phyloP scores from a whole-genome alignment of 2,797 vertebrate genomes.

The Sebastes cheni region DNA sequence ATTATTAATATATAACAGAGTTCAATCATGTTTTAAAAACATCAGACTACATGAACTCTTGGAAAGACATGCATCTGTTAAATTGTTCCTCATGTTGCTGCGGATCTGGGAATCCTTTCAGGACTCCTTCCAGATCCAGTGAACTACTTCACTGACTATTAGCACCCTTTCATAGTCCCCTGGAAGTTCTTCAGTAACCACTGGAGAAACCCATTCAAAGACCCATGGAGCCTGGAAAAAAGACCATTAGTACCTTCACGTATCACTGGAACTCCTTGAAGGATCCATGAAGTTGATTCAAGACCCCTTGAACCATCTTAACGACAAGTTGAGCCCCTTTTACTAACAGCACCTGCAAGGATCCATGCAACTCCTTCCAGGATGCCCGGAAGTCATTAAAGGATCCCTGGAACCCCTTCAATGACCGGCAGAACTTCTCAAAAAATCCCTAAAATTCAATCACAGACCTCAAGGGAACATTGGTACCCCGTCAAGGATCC shows the following conservation, averaged over 20 bases:
- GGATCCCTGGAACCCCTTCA: background rate
- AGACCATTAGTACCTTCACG: background rate
- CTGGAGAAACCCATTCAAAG: background rate
- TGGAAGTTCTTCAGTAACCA: background rate
- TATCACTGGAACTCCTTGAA: background rate
- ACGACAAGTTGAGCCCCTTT: background rate
- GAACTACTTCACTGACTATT: background rate
- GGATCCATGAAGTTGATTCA: background rate
- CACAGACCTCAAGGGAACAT: background rate
- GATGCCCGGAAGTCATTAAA: background rate
- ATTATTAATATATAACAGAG: background rate
- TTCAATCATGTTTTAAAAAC: background rate
- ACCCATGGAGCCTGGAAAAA: background rate
- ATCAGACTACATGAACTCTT: background rate
- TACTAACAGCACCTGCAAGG: background rate
- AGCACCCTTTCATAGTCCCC: background rate
- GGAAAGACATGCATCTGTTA: background rate
- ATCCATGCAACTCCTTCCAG: background rate
- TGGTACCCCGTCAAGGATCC: no score
- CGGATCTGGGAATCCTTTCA: background rate
- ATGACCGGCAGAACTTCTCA: background rate
- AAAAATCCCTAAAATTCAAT: background rate
- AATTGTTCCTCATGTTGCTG: constrained; percentile 7
- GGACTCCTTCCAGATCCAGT: background rate
- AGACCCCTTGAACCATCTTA: background rate